Percentiles rank a stretch among this genome's conserved stretches.
phyloP scores from a whole-genome alignment of 2,888 invertebrate genomes.

The Ochropacha duplaris region DNA sequence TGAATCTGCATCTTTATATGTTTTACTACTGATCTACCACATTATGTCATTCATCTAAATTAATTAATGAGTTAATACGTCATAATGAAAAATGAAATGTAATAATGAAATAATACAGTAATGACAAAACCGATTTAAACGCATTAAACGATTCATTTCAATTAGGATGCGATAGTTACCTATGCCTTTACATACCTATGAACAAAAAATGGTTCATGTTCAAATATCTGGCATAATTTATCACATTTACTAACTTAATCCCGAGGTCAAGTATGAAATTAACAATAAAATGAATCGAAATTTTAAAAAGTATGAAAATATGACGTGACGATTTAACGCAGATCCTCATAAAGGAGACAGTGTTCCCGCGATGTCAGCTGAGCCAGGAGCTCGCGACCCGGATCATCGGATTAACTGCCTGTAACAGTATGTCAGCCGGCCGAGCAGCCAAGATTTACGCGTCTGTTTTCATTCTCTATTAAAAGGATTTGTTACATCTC shows the following conservation, averaged over 20 bases:
- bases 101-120: no score
- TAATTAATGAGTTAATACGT: no score
- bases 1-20: no score
- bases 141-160: no score
- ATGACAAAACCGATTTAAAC: no score
- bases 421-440: constrained; percentile 73
- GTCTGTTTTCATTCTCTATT: constrained; percentile 62
- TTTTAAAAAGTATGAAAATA: constrained; percentile 38
- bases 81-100: no score
- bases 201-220: neutral
- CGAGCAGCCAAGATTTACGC: constrained; percentile 71
- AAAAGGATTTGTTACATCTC: constrained; percentile 47
- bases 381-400: constrained; percentile 63
- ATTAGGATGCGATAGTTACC: no score
- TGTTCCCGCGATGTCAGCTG: constrained; percentile 56
- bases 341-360: constrained; percentile 54
- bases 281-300: constrained; percentile 24
- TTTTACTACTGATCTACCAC: no score
- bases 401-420: constrained; percentile 77
- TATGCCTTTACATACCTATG: neutral
- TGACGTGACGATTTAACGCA: constrained; percentile 58
- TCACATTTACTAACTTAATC: neutral
- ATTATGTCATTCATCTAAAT: no score
- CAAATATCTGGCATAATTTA: neutral
- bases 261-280: constrained; percentile 59